These are phyloP conservation scores for Urocynchramus pylzowi DNA, from an alignment of 2,113 vertebrate genomes.

Conservation along the genomic window DNA sequence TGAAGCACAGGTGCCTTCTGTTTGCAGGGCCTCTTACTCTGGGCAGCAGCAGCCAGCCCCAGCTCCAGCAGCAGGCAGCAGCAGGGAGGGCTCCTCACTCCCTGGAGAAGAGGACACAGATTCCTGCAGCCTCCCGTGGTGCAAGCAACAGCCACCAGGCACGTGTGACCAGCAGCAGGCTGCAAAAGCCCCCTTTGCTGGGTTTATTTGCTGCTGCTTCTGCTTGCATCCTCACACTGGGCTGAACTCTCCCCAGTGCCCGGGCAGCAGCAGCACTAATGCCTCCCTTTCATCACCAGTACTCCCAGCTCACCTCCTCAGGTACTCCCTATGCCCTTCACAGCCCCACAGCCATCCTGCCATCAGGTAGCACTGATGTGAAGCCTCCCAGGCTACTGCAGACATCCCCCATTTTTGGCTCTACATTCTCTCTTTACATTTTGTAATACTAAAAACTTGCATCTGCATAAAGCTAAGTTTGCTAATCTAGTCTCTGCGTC, in stretches of 20 bases:
- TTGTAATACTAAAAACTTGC: not conserved
- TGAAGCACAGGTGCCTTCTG: conserved; percentile 29
- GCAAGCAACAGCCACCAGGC: rapidly evolving
- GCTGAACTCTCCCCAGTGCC: not conserved
- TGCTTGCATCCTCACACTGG: not conserved
- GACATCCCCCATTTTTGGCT: rapidly evolving
- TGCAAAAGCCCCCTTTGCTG: not conserved
- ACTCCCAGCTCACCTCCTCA: not conserved
- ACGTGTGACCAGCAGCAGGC: rapidly evolving
- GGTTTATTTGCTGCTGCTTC: not conserved
- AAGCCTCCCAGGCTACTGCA: not conserved
- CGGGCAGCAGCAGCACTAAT: not conserved
- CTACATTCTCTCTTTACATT: not conserved
- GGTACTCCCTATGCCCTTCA: not conserved
- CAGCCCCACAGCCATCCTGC: not conserved
- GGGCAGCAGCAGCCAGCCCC: not conserved
- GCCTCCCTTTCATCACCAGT: not conserved
- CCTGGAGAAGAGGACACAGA: rapidly evolving
- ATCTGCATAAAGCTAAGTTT: not conserved
- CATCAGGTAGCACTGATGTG: not conserved
- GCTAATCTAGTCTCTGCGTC: rapidly evolving
- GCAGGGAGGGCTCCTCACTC: not conserved
- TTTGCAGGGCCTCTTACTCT: not conserved
- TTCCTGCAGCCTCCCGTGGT: not conserved
- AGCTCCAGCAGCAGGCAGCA: not conserved